Conservation (phyloP, 37 sponge, comb jelly and placozoan species). For the Halisarca cf. caerulea region DNA sequence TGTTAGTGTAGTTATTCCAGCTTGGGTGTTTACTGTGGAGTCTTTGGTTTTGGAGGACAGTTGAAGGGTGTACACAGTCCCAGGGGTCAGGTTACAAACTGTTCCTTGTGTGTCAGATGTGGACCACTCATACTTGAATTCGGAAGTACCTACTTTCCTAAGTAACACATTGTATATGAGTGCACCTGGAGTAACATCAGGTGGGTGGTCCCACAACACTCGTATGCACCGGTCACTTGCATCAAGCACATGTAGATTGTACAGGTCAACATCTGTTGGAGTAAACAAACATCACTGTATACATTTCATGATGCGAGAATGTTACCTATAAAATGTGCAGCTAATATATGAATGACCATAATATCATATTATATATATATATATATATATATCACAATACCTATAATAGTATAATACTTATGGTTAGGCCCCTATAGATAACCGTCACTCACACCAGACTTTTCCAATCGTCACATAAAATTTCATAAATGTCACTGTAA, state of each 20-base stretch:
- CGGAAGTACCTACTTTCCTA: neutral
- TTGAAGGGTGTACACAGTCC: neutral
- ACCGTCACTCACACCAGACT: no score
- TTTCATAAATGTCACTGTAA: no score
- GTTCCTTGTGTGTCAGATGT: neutral
- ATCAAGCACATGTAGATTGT: neutral
- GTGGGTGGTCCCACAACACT: slow-evolving; percentile 1
- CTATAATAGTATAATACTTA: no score
- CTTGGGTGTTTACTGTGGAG: neutral
- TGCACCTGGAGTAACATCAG: neutral
- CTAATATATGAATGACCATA: no score
- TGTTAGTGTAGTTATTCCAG: neutral
- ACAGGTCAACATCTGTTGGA: slow-evolving; percentile 10
- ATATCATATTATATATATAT: no score
- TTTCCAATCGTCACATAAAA: no score
- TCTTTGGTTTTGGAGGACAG: neutral
- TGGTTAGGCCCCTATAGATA: no score
- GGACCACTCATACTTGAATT: neutral
- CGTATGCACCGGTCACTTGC: neutral
- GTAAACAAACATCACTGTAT: no score
- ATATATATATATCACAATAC: no score
- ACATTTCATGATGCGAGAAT: no score
- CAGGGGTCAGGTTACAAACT: neutral
- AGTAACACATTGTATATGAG: neutral
- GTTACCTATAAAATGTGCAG: no score